phyloP scores from a whole-genome alignment of 2,113 vertebrate genomes.

The Pithys albifrons region DNA sequence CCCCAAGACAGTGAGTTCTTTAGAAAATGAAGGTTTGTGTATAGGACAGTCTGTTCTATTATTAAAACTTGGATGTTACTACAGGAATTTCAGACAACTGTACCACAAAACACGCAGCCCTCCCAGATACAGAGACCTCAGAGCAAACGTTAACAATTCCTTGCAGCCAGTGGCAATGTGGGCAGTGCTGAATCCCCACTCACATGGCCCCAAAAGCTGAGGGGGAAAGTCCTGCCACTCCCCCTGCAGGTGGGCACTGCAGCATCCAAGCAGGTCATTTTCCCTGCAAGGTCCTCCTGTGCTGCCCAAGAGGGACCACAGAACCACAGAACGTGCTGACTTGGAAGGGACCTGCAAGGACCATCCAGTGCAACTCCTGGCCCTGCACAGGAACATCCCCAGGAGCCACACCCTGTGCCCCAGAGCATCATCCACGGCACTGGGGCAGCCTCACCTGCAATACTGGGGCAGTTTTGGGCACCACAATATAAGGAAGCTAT shows the following conservation, averaged over 20 bases:
- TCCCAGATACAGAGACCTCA: background rate
- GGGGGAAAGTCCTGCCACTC: background rate
- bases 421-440: background rate
- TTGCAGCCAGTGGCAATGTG: fast-evolving
- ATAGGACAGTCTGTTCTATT: background rate
- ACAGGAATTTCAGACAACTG: background rate
- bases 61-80: background rate
- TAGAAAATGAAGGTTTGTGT: background rate
- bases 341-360: background rate
- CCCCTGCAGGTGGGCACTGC: background rate
- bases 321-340: background rate
- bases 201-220: background rate
- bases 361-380: background rate
- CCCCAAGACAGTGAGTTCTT: background rate
- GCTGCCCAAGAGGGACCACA: background rate
- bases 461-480: background rate
- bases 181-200: background rate
- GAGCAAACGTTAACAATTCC: background rate
- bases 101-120: background rate
- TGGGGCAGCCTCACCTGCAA: background rate
- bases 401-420: background rate
- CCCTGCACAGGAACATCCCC: background rate
- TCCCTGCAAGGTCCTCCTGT: background rate
- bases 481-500: background rate
- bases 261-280: background rate